Percentiles rank a stretch among this genome's conserved stretches.
These are phyloP conservation scores for Mobula hypostoma DNA, from an alignment of 2,113 vertebrate species.

Conservation along the genomic window DNA sequence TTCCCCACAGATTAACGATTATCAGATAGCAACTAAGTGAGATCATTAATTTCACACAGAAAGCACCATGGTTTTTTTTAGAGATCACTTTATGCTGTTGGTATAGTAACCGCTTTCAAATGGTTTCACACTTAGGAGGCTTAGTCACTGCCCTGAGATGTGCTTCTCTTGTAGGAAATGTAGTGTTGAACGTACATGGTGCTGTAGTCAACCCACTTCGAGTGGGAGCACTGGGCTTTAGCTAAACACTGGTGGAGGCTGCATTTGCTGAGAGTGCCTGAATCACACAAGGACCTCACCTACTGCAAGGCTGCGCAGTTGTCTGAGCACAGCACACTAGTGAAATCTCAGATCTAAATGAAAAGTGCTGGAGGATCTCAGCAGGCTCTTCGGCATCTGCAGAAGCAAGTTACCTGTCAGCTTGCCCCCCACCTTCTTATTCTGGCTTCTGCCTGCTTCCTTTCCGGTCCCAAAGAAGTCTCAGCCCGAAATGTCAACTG, in stretches of 20 bases:
- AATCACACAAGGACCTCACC: neutral
- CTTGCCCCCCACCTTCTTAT: no score
- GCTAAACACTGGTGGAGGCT: neutral
- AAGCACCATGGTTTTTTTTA: neutral
- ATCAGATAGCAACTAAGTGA: slow-evolving; percentile 27
- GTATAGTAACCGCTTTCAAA: slow-evolving; percentile 9
- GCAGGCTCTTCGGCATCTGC: no score
- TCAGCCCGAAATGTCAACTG: no score
- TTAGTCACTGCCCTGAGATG: neutral
- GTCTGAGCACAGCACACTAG: neutral
- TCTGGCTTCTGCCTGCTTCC: no score
- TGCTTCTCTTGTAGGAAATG: neutral
- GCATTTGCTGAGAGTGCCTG: neutral
- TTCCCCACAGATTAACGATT: neutral
- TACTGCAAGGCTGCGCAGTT: neutral
- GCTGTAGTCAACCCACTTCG: neutral
- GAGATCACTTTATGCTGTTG: neutral
- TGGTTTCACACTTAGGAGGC: no score
- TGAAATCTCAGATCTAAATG: neutral
- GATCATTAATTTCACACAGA: slow-evolving; percentile 22
- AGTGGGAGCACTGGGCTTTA: neutral
- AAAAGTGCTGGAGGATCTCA: no score
- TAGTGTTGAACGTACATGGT: neutral
- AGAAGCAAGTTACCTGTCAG: no score
- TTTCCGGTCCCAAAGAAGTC: no score